These are phyloP conservation scores for Micronycteris hirsuta DNA, from an alignment of 2,113 vertebrate genomes.

Conservation along the genomic window DNA sequence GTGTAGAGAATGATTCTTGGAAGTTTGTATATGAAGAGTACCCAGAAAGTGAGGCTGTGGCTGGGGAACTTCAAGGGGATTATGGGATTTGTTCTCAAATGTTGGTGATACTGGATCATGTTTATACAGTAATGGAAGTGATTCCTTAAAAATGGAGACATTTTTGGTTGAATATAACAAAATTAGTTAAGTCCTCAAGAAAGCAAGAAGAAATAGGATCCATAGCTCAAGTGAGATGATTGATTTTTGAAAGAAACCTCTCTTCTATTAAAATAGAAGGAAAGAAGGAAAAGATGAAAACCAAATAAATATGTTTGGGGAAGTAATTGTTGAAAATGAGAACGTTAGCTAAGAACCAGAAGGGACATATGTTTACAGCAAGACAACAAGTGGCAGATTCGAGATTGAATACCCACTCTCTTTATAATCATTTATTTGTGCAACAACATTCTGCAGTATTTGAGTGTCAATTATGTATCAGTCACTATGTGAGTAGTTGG, in stretches of 20 bases:
- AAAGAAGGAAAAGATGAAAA: neutral
- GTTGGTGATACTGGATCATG: neutral
- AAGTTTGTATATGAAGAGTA: neutral
- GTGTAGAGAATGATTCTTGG: neutral
- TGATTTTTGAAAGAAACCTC: neutral
- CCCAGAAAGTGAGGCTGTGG: neutral
- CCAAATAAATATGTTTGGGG: neutral
- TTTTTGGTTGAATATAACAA: neutral
- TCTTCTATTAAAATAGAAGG: neutral
- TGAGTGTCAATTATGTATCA: neutral
- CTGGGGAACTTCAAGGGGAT: neutral
- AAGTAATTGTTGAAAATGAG: neutral
- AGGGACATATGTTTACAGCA: neutral
- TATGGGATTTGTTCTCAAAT: neutral
- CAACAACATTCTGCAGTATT: neutral
- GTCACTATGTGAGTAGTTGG: neutral
- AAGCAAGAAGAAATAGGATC: neutral
- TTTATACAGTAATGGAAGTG: neutral
- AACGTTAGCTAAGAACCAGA: neutral
- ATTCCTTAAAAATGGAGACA: neutral
- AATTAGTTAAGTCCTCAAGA: neutral
- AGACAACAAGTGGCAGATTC: neutral
- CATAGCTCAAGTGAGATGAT: neutral
- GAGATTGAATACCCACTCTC: neutral
- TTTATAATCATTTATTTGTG: neutral